Percentiles rank a stretch among this genome's conserved stretches.
phyloP scores from a whole-genome alignment of 1,140 invertebrate genomes.

The Drosophila punjabiensis region DNA sequence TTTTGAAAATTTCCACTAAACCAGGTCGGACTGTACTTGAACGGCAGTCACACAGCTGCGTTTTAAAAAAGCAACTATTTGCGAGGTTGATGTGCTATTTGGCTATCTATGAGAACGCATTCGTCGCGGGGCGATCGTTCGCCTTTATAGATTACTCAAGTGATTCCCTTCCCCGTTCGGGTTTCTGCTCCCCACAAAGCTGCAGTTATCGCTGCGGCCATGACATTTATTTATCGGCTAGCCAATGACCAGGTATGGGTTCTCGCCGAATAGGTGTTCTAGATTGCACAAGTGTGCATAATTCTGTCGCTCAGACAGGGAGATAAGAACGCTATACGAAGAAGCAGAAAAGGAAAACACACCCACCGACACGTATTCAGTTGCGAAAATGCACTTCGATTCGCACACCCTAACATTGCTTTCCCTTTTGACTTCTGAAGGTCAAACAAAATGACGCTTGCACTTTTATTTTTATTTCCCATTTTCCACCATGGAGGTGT shows the following conservation, averaged over 20 bases:
- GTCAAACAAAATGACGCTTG: slow-evolving; percentile 53
- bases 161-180: background rate
- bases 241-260: slow-evolving; percentile 34
- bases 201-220: slow-evolving; percentile 48
- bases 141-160: slow-evolving; percentile 14
- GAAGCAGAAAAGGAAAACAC: slow-evolving; percentile 9
- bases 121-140: slow-evolving; percentile 8
- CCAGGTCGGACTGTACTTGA: slow-evolving; percentile 8
- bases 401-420: slow-evolving; percentile 45
- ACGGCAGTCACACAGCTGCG: background rate
- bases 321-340: slow-evolving; percentile 34
- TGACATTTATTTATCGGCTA: slow-evolving; percentile 65
- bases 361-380: slow-evolving; percentile 38
- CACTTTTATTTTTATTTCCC: slow-evolving; percentile 55
- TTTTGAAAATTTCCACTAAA: background rate
- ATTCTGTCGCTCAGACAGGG: slow-evolving; percentile 5
- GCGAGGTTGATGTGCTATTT: slow-evolving; percentile 23
- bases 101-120: slow-evolving; percentile 27
- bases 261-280: slow-evolving; percentile 13
- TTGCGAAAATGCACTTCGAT: slow-evolving; percentile 15
- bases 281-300: slow-evolving; percentile 24
- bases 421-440: slow-evolving; percentile 70
- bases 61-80: slow-evolving; percentile 2
- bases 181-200: slow-evolving; percentile 9
- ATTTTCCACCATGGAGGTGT: slow-evolving; percentile 20